Conservation (phyloP, 1,140 invertebrate genomes). For the Teleogryllus occipitalis region DNA sequence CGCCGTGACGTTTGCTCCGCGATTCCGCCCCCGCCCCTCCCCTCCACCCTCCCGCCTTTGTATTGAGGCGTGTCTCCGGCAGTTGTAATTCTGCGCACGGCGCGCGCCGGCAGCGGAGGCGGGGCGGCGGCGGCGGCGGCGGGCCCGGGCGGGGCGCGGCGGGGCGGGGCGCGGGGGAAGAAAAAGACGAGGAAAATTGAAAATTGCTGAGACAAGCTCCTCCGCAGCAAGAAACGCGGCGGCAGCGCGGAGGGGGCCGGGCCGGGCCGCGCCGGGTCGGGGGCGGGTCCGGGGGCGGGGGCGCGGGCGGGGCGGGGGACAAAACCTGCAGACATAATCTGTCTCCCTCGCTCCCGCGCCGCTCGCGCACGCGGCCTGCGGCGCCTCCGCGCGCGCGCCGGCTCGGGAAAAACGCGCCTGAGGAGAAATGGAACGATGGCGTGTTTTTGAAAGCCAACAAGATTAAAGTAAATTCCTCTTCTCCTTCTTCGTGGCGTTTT, state of each 20-base stretch:
- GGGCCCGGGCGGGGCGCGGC: neutral
- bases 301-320: neutral
- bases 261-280: no score
- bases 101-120: constrained; percentile 4
- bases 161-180: neutral
- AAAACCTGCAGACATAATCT: constrained; percentile 19
- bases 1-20: no score
- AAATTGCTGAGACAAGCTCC: constrained; percentile 23
- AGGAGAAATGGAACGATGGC: constrained; percentile 15
- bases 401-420: neutral
- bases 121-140: neutral
- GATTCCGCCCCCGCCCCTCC: neutral
- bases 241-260: no score
- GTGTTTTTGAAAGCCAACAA: constrained; percentile 23
- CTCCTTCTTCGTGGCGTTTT: neutral
- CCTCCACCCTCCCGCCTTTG: constrained; percentile 8
- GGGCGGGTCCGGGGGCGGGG: neutral
- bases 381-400: neutral
- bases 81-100: constrained; percentile 24
- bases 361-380: neutral
- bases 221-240: constrained; percentile 20
- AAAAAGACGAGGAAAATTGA: constrained; percentile 23
- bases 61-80: constrained; percentile 20
- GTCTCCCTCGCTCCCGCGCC: constrained; percentile 9
- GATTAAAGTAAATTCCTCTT: constrained; percentile 22